Percentiles rank a stretch among this genome's conserved stretches.
phyloP scores from a whole-genome alignment of 2,888 invertebrate species.

The Hypselothyrea guttata region DNA sequence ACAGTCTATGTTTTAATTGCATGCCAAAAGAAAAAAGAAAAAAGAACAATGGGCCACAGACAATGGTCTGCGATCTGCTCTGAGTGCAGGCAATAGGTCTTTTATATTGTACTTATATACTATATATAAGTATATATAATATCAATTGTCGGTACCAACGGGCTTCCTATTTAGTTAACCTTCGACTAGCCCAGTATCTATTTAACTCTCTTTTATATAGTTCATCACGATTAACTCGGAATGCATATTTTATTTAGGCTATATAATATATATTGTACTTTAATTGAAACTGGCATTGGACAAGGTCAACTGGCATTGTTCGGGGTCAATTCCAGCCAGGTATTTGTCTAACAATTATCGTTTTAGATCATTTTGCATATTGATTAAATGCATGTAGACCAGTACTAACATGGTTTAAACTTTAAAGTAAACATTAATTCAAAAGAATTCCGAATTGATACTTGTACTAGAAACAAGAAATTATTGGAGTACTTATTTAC shows the following conservation, averaged over 20 bases:
- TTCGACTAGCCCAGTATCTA: too few species aligned
- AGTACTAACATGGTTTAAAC: too few species aligned
- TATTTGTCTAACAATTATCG: slow-evolving; percentile 23
- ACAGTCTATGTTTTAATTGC: slow-evolving; percentile 67
- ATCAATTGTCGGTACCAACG: slow-evolving; percentile 9
- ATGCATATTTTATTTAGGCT: too few species aligned
- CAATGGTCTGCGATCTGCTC: not conserved
- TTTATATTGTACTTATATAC: slow-evolving; percentile 2
- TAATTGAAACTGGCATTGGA: slow-evolving; percentile 5
- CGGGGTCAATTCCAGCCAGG: not conserved
- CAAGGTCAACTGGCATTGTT: slow-evolving; percentile 31
- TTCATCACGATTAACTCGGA: not conserved
- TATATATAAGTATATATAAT: too few species aligned
- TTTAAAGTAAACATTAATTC: too few species aligned
- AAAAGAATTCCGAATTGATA: too few species aligned
- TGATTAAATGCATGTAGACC: slow-evolving; percentile 3
- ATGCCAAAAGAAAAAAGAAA: too few species aligned
- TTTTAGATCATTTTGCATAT: slow-evolving; percentile 17
- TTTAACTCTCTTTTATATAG: not conserved
- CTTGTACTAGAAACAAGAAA: too few species aligned
- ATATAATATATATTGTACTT: not conserved
- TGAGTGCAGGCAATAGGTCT: slow-evolving; percentile 39
- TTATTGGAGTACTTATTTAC: too few species aligned
- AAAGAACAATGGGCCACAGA: slow-evolving; percentile 61
- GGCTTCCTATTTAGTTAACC: not conserved